Conservation (phyloP, 2,888 invertebrate genomes). For the Dyspetes luteomarginatus region DNA sequence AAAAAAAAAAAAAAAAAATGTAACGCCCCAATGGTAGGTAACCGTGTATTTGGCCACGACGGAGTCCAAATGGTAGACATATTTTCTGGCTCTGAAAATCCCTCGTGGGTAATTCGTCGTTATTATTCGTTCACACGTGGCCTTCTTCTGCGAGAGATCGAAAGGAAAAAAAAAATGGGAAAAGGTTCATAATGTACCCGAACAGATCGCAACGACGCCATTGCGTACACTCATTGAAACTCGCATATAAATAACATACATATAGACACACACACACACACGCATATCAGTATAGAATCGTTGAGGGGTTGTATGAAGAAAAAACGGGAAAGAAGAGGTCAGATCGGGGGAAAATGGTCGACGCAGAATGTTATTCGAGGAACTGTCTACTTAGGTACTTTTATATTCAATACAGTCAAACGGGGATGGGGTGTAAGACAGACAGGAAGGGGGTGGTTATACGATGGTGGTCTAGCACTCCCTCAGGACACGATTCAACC, state of each 20-base stretch:
- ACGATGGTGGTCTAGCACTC: conserved; percentile 77
- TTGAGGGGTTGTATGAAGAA: conserved; percentile 32
- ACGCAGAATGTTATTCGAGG: conserved; percentile 78
- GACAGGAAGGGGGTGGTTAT: conserved; percentile 56
- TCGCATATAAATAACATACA: conserved; percentile 1
- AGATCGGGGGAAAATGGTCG: conserved; percentile 41
- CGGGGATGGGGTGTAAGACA: conserved; percentile 63
- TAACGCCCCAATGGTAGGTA: conserved; percentile 12
- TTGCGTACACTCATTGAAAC: conserved; percentile 52
- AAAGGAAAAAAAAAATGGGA: conserved; percentile 68
- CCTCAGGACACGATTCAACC: conserved; percentile 73
- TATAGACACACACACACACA: conserved; percentile 16
- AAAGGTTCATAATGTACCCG: conserved; percentile 25
- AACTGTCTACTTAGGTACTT: conserved; percentile 82
- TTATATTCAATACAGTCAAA: conserved; percentile 82
- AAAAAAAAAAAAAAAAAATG: conserved; percentile 29
- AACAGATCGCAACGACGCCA: conserved; percentile 8
- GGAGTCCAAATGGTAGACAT: conserved; percentile 72
- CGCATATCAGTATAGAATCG: conserved; percentile 33
- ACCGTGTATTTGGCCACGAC: conserved; percentile 42
- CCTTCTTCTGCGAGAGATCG: conserved; percentile 34
- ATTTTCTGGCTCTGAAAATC: conserved; percentile 69
- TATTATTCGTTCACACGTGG: conserved; percentile 79
- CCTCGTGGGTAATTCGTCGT: conserved; percentile 77
- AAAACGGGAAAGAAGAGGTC: conserved; percentile 28